A percentile compares a stretch with the other conserved stretches of the same genome.
phyloP scores from a whole-genome alignment of 2,113 vertebrate species.

The Pelobates fuscus region DNA sequence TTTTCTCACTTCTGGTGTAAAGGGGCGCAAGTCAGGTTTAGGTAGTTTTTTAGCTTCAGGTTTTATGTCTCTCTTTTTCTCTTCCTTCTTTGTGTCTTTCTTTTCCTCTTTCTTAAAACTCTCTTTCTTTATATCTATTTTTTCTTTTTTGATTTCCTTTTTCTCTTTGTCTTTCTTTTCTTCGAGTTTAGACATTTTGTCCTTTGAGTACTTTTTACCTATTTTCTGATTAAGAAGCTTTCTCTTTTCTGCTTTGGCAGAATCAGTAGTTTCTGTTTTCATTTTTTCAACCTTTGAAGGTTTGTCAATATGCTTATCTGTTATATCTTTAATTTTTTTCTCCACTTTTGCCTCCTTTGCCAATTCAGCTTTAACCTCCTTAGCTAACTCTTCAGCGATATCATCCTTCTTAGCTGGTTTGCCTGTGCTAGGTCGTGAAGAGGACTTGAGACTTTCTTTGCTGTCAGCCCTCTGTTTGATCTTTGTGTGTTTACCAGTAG shows the following conservation, averaged over 20 bases:
- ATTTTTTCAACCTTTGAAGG: slow-evolving; percentile 75
- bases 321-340: slow-evolving; percentile 78
- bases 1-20: slow-evolving; percentile 94
- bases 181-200: slow-evolving; percentile 89
- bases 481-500: slow-evolving; percentile 88
- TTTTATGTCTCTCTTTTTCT: slow-evolving; percentile 89
- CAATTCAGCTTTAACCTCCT: slow-evolving; percentile 79
- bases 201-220: slow-evolving; percentile 87
- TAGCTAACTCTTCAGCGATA: slow-evolving; percentile 73
- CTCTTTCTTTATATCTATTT: slow-evolving; percentile 86
- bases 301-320: slow-evolving; percentile 79
- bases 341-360: slow-evolving; percentile 84
- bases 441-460: slow-evolving; percentile 93
- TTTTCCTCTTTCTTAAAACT: slow-evolving; percentile 87
- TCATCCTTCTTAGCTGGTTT: slow-evolving; percentile 84
- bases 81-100: slow-evolving; percentile 87
- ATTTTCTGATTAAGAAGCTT: slow-evolving; percentile 86
- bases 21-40: slow-evolving; percentile 90
- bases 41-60: slow-evolving; percentile 84
- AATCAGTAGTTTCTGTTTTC: slow-evolving; percentile 71
- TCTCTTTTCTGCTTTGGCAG: slow-evolving; percentile 84
- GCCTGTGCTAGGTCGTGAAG: slow-evolving; percentile 75
- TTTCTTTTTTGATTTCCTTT: slow-evolving; percentile 89
- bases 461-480: slow-evolving; percentile 92
- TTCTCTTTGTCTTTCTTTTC: slow-evolving; percentile 97